Conservation (phyloP, 1,140 invertebrate genomes). For the Heliconius eleuchia region DNA sequence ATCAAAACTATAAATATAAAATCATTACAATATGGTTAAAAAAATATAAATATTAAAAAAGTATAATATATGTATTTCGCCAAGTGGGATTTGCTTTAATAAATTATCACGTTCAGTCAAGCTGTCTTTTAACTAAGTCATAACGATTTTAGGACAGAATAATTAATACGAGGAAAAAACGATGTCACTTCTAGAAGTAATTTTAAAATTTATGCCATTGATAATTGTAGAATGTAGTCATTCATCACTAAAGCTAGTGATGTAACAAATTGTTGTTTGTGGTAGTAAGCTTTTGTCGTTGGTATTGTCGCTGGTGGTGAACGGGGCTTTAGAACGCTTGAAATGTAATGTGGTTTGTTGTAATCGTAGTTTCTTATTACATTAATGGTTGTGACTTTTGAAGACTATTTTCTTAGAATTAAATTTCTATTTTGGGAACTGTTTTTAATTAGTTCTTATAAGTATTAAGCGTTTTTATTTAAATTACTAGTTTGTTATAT, state of each 20-base stretch:
- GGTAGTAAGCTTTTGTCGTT: conserved; percentile 5
- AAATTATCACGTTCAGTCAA: too few relatives aligned
- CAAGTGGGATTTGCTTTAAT: too few relatives aligned
- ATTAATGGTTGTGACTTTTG: conserved; percentile 33
- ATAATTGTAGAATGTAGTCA: background rate
- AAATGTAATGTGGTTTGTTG: background rate
- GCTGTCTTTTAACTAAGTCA: too few relatives aligned
- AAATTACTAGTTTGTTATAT: background rate
- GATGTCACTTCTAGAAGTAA: background rate
- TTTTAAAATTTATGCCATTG: background rate
- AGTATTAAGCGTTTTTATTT: conserved; percentile 1
- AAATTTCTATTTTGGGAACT: conserved; percentile 19
- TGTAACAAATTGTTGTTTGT: background rate
- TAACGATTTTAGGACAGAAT: too few relatives aligned
- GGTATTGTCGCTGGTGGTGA: background rate
- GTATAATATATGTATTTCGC: too few relatives aligned
- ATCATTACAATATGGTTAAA: too few relatives aligned
- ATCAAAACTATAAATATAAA: too few relatives aligned
- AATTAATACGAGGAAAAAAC: too few relatives aligned
- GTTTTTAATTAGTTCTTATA: conserved; percentile 19
- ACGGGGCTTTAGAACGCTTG: background rate
- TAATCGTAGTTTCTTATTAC: background rate
- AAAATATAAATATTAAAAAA: too few relatives aligned
- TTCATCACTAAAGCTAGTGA: background rate
- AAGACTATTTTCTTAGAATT: conserved; percentile 21